Evolutionary conservation across 2,888 invertebrate genomes (phyloP), one percentile per base, ranked within the genome.

Genomic region (Polymixis flavicincta): DNA sequence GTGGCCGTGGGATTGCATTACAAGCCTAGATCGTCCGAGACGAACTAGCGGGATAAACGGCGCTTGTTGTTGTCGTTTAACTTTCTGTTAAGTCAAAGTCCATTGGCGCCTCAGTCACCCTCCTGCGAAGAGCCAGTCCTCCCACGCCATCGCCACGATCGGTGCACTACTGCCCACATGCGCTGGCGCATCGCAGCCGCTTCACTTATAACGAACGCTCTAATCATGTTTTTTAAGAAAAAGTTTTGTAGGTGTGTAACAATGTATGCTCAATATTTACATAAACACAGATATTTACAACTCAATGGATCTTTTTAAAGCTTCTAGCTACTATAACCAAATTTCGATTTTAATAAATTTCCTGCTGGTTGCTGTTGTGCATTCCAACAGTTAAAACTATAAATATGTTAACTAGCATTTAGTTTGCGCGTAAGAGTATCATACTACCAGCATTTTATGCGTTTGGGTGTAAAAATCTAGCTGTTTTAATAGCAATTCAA

Each of bases 101-200:
- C 74, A 72, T 85, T 86, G 87, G 88, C 89, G 88, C 86, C 79
- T 85, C 78, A 70, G 82, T 85, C 83, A 83, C 88, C 85, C 85
- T 87, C 79, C 80, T 75, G 72, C 66, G 72, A 73, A 60, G 71
- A 88, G 87, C 93, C 61, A 85, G 93, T 93, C 85, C 93, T 83
- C 93, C 93, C 92, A 93, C 93, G 89, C 90, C 52, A 14, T 66
- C 9, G 48, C 48, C 55, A 42, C 72, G 64, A 74, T 64, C 79
- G 74, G 74, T 83, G 74, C 85, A 76, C 87, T 76, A 80, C 85
- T 89, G 78, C 87, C 86, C 85, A 88, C 86, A 74, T 68, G 54
- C 61, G 45, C n/a, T 28, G 48, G 45, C 67, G 59, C 37, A n/a
- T 32, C 67, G 59, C 48, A n/a, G 28, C 55, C 25, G 57, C 77